Conservation (phyloP, 2,113 vertebrate genomes). For the Nicator chloris region DNA sequence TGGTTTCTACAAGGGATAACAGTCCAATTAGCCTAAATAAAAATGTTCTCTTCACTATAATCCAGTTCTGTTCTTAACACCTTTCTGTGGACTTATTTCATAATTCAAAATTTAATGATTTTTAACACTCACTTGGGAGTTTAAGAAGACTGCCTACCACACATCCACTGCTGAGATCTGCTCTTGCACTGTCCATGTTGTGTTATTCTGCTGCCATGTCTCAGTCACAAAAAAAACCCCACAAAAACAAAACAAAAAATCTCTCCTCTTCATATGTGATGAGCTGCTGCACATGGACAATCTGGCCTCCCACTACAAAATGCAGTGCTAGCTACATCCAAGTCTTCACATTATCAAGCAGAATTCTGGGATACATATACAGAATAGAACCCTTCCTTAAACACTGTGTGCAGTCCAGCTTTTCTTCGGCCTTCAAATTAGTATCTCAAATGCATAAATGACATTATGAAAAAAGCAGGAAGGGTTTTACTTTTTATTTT, state of each 20-base stretch:
- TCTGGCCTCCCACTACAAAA: background rate
- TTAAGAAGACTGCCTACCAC: background rate
- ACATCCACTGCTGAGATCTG: background rate
- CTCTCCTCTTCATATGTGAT: background rate
- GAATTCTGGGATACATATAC: background rate
- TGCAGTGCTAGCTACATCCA: background rate
- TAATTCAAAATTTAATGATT: background rate
- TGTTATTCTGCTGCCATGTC: background rate
- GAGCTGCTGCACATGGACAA: background rate
- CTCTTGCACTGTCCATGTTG: background rate
- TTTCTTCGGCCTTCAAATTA: background rate
- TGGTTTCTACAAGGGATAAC: background rate
- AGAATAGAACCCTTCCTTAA: background rate
- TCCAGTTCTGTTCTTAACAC: background rate
- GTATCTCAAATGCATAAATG: background rate
- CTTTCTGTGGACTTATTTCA: background rate
- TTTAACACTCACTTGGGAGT: background rate
- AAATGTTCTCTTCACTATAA: background rate
- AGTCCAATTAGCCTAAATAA: background rate
- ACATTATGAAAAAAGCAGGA: background rate
- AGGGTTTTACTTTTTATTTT: constrained; percentile 65
- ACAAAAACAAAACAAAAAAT: fast-evolving
- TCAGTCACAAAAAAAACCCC: too few species aligned
- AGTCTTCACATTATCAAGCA: background rate
- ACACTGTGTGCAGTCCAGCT: background rate